A percentile compares a stretch with the other conserved stretches of the same genome.
Conservation (phyloP, 2,113 vertebrate species). For the Austrofundulus limnaeus region DNA sequence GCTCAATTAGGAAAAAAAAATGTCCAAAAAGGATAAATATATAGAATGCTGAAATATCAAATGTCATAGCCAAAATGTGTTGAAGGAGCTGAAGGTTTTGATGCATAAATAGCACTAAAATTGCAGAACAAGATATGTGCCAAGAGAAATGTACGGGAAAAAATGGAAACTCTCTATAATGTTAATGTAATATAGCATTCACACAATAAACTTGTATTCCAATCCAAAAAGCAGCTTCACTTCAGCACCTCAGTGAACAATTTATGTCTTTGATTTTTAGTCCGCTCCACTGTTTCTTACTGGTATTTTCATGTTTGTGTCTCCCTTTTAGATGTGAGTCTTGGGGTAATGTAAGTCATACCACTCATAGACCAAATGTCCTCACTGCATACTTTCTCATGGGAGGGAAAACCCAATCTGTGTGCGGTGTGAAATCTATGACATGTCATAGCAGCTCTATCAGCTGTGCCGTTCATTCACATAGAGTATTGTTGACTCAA, state of each 20-base stretch:
- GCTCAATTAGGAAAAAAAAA: too few relatives aligned
- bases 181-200: too few relatives aligned
- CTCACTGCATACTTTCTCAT: constrained; percentile 71
- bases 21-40: too few relatives aligned
- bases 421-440: constrained; percentile 65
- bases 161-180: too few relatives aligned
- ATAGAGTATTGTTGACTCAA: constrained; percentile 67
- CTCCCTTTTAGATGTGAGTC: constrained; percentile 52
- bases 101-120: too few relatives aligned
- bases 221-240: constrained; percentile 3
- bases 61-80: too few relatives aligned
- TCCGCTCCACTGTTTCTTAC: constrained; percentile 55
- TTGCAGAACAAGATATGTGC: too few relatives aligned
- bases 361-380: constrained; percentile 47
- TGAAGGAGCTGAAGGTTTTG: too few relatives aligned
- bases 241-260: constrained; percentile 29
- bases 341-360: constrained; percentile 56
- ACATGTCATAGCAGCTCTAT: constrained; percentile 57
- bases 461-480: constrained; percentile 74
- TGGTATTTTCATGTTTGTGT: constrained; percentile 26
- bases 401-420: constrained; percentile 66
- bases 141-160: too few relatives aligned
- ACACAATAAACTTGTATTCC: too few relatives aligned
- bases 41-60: too few relatives aligned
- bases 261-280: constrained; percentile 33